Base-by-base conservation (phyloP, 2,113 vertebrate genomes). In the Cebidichthys violaceus region DNA sequence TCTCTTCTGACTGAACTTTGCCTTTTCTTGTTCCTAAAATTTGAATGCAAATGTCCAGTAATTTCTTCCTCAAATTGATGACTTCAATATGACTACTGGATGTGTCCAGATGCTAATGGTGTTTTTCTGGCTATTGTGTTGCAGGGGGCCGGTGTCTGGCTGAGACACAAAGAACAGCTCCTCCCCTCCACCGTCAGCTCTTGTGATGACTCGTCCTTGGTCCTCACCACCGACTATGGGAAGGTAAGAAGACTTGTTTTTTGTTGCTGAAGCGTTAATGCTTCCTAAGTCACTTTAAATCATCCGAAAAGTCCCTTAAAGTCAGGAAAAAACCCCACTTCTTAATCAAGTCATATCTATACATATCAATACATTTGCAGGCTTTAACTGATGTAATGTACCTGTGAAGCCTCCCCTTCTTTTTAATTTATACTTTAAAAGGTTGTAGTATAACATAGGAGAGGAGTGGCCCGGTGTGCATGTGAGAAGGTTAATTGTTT, bases 111-210 rank as follows among this genome's bases (percentile, higher is more conserved):
- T 88, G 81, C 78, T 93, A 75, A 91, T 74, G 80, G 1, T 86
- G 29, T 72, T 70, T 33, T 77, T 78, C 47, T 77, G 20, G 2
- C 39, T 77, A 14, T 87, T 92, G 59, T 93, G 62, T 95, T 94
- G 54, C 94, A 97, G 97, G 96, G 96, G 76, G 94, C 95, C 89
- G 95, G 84, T 61, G 95, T 97, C 45, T 97, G 97, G 97, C 93
- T 97, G 82, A 84, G 90, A 80, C 94, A 96, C 88, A 95, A 96
- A 88, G 95, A 96, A 55, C 95, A 96, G 86, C 94, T 97, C 92
- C 94, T 94, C 69, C 96, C 97, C 70, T 97, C 96, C 86, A 96
- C 95, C 0, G 90, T 97, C 90, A 95, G 90, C 83, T 93, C 90
- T 1, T 94, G 93, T 78, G 90, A 93, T 59, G 91, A 95, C 72